Base-by-base conservation (phyloP, 1,140 invertebrate species). In the Danaus plexippus region DNA sequence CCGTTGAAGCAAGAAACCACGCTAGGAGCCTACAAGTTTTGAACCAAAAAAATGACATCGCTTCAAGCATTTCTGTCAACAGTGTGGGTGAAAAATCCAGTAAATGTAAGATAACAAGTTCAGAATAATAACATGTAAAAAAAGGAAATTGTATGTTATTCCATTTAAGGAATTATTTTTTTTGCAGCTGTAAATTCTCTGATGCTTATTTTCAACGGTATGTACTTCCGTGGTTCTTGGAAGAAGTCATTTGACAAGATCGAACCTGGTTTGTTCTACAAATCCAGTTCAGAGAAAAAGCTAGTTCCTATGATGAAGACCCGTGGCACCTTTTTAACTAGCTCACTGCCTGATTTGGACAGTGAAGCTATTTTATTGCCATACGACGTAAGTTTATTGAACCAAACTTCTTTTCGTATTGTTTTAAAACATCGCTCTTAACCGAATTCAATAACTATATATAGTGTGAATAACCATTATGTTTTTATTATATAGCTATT, bases 131-230 rank as follows among this genome's bases (percentile, higher is more conserved):
- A 32, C 41, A 52, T 8, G n/a, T n/a, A 57, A 15, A 43, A 13
- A 11, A 45, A 42, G 53, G 2, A 11, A 13, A 32, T n/a, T 44
- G 11, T 9, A 12, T 51, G 10, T 13, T 11, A 9, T 43, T 43
- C 32, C 44, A 11, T 7, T 55, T 12, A 22, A 18, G 7, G n/a
- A 22, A 54, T 32, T n/a, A n/a, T 43, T 12, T 40, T 46, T 9
- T 13, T 57, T 57, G 63, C 72, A 61, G 67, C 70, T 13, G 71
- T 76, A 7, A 76, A 73, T 41, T 82, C 85, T 1, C 59, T 87
- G 54, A 91, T 91, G 90, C 82, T 91, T 46, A 82, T 90, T 9
- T 92, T 92, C 81, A 92, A 92, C 63, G 90, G 89, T 0, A 87
- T 91, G 50, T 91, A 90, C 71, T 92, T 89, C 80, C 86, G 88